Evolutionary conservation across 2,888 invertebrate species (phyloP).

Genomic region (Hemaris fuciformis): DNA sequence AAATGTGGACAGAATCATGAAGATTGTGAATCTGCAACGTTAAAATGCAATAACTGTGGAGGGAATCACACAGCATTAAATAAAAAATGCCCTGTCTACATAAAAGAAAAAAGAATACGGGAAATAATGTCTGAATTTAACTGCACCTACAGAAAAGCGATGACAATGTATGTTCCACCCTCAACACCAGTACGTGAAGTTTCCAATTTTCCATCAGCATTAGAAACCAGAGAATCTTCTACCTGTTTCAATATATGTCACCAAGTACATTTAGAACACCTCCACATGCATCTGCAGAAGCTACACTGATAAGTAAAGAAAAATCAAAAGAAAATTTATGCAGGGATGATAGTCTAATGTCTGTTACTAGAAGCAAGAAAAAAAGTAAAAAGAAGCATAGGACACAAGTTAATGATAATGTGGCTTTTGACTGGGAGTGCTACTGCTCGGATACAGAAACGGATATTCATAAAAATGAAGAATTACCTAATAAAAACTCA

Average conservation of each 20-base stretch:
- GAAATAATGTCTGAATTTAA: constrained; percentile 16
- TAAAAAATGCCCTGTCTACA: constrained; percentile 13
- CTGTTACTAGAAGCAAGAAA: neutral
- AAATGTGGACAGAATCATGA: constrained; percentile 15
- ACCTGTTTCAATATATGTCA: too few relatives aligned
- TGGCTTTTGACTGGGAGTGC: neutral
- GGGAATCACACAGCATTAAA: constrained; percentile 11
- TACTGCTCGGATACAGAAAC: neutral
- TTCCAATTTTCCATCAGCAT: neutral
- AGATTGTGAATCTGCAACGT: constrained; percentile 10
- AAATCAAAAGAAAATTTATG: neutral
- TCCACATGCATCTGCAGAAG: neutral
- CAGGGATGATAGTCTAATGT: neutral
- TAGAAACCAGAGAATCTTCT: neutral
- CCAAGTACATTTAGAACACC: neutral
- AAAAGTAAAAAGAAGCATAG: neutral
- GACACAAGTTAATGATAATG: neutral
- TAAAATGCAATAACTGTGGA: constrained; percentile 14
- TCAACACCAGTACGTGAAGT: neutral
- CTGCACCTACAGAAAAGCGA: constrained; percentile 6
- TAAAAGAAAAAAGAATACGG: constrained; percentile 12
- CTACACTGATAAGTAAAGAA: neutral
- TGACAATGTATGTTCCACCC: neutral
- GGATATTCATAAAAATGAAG: neutral
- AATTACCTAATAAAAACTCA: neutral